These are phyloP conservation scores for Cyanistes caeruleus DNA, from an alignment of 2,113 vertebrate genomes.

Conservation along the genomic window DNA sequence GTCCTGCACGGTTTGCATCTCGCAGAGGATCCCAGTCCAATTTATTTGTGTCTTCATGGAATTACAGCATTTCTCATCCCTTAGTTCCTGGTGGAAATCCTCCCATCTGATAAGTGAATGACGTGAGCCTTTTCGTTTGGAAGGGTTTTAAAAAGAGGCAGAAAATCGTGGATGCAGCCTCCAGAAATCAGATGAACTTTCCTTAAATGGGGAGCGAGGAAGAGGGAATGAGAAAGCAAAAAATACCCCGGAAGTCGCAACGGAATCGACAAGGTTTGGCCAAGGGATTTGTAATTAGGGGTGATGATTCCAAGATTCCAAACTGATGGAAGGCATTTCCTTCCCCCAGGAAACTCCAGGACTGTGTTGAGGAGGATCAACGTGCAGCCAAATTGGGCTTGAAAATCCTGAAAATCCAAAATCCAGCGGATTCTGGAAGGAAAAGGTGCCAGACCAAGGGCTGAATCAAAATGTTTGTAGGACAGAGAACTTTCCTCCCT, in stretches of 20 bases:
- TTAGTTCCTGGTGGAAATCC: not conserved
- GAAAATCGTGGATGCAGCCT: not conserved
- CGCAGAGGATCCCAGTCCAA: not conserved
- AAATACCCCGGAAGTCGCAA: rapidly evolving
- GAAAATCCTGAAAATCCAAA: not conserved
- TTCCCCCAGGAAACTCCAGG: not conserved
- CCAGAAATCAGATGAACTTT: not conserved
- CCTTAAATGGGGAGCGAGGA: not conserved
- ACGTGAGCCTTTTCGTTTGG: not conserved
- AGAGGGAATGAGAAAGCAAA: not conserved
- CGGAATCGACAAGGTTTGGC: not conserved
- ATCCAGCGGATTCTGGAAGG: not conserved
- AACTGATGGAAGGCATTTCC: not conserved
- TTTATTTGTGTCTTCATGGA: rapidly evolving
- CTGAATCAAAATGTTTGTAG: rapidly evolving
- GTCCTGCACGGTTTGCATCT: not conserved
- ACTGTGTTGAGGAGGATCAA: rapidly evolving
- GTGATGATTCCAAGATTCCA: not conserved
- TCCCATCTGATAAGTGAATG: not conserved
- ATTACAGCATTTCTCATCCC: rapidly evolving
- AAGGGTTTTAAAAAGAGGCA: not conserved
- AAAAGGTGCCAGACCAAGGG: not conserved
- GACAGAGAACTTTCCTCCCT: not conserved
- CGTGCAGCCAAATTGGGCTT: rapidly evolving
- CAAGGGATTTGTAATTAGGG: not conserved